Evolutionary conservation across 2,113 vertebrate genomes (phyloP), one percentile per base, ranked within the genome.

Genomic region (Leptosomus discolor): DNA sequence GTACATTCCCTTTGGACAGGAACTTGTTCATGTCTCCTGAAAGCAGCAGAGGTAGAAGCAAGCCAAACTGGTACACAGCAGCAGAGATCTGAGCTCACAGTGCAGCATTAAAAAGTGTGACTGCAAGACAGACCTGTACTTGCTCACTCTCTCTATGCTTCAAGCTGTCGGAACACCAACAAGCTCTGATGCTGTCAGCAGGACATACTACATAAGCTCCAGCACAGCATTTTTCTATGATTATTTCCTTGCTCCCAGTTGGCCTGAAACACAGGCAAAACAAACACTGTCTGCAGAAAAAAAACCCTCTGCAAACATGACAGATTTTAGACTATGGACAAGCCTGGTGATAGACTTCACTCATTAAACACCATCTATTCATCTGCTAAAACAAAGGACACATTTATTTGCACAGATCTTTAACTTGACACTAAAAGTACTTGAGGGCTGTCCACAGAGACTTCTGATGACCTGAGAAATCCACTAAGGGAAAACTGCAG

Each of bases 211-310:
- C 74, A 60, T 64, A 19, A 90, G 86, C 76, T 81, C 45, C 73
- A 89, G 46, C 60, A 95, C 20, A 84, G 48, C 32, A 18, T 76
- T 85, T 45, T 78, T 65, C 90, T 93, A 0, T 54, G 16, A 88
- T 85, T 56, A 48, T 71, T 89, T 84, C 56, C 76, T 78, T 85
- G 80, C 39, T 90, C 65, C 77, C 74, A 84, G 81, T 6, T 90
- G 91, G 87, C 74, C 91, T 73, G 64, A 88, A 93, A 89, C 41
- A 70, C 39, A 78, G 64, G 68, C 80, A 94, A 94, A 95, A 75
- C 32, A 92, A 94, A 84, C 0, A 3, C 22, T 39, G 51, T 12
- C 84, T 79, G 65, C 36, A 82, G 61, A 64, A 95, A 67, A 95
- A 67, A 89, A 89, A 15, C 8, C 24, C 45, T 86, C 91, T 61